A percentile compares a stretch with the other conserved stretches of the same genome.
phyloP scores from a whole-genome alignment of 2,113 vertebrate genomes.

The Salvelinus sp. region DNA sequence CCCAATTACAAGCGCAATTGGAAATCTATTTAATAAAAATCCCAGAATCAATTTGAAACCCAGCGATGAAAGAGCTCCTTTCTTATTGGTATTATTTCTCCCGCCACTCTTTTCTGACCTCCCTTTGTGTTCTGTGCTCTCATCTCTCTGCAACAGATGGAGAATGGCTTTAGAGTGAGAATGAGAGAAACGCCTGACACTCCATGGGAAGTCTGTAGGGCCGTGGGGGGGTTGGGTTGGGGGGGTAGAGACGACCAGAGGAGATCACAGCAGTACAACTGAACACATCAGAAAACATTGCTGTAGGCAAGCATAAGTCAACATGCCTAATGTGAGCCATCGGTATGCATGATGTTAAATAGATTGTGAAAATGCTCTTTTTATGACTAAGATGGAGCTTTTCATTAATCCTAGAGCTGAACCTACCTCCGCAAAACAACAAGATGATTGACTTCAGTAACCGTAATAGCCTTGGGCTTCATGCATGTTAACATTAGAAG shows the following conservation, averaged over 20 bases:
- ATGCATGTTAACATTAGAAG: too few species aligned
- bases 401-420: constrained; percentile 76
- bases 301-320: constrained; percentile 70
- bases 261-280: constrained; percentile 66
- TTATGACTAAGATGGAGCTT: constrained; percentile 74
- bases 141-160: constrained; percentile 48
- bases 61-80: too few species aligned
- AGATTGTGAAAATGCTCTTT: constrained; percentile 72
- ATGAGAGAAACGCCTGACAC: constrained; percentile 56
- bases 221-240: constrained; percentile 28
- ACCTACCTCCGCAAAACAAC: constrained; percentile 73
- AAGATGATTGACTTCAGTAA: too few species aligned
- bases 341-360: constrained; percentile 70
- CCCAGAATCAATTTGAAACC: too few species aligned
- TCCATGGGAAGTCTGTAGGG: constrained; percentile 35
- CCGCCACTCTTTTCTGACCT: constrained; percentile 44
- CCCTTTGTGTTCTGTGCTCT: constrained; percentile 57
- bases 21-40: too few species aligned
- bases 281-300: constrained; percentile 61
- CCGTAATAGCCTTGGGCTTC: too few species aligned
- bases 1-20: too few species aligned
- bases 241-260: constrained; percentile 54
- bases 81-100: background rate
- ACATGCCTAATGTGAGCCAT: constrained; percentile 63
- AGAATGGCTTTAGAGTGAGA: constrained; percentile 34